phyloP scores from a whole-genome alignment of 2,797 vertebrate species.

The Pipistrellus kuhlii region DNA sequence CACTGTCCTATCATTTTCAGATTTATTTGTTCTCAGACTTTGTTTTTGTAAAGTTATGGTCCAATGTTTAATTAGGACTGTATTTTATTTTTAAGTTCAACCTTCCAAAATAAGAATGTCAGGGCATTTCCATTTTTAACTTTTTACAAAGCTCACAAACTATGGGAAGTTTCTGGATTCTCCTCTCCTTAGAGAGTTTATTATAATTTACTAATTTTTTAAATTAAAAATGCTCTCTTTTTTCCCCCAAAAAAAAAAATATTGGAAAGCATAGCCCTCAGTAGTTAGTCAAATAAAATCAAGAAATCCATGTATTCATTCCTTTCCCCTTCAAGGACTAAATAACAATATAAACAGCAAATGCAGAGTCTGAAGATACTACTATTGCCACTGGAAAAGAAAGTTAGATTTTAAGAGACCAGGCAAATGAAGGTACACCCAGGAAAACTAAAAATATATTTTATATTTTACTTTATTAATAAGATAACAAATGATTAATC shows the following conservation, averaged over 20 bases:
- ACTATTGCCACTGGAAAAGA: not conserved
- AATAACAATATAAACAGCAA: conserved; percentile 37
- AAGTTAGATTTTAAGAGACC: conserved; percentile 8
- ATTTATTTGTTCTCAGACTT: conserved; percentile 14
- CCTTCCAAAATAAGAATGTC: conserved; percentile 57
- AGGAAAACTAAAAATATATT: not conserved
- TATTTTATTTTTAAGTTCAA: conserved; percentile 64
- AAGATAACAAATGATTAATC: not conserved
- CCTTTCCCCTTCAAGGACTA: conserved; percentile 4
- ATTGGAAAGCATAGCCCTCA: not conserved
- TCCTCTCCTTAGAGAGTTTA: conserved; percentile 38
- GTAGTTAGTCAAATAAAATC: conserved; percentile 54
- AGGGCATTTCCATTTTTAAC: conserved; percentile 64
- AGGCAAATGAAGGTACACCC: not conserved
- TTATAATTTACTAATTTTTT: conserved; percentile 72
- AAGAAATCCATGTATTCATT: conserved; percentile 31
- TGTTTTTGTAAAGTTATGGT: not conserved
- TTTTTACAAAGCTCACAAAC: conserved; percentile 59
- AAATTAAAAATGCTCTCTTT: conserved; percentile 37
- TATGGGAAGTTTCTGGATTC: conserved; percentile 46
- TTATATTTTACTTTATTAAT: conserved; percentile 31
- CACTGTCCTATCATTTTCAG: not conserved
- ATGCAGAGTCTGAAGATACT: not conserved
- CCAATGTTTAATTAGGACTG: conserved; percentile 27
- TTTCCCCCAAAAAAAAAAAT: not conserved